Conservation (phyloP, 2,113 vertebrate genomes). For the Sylvia atricapilla region DNA sequence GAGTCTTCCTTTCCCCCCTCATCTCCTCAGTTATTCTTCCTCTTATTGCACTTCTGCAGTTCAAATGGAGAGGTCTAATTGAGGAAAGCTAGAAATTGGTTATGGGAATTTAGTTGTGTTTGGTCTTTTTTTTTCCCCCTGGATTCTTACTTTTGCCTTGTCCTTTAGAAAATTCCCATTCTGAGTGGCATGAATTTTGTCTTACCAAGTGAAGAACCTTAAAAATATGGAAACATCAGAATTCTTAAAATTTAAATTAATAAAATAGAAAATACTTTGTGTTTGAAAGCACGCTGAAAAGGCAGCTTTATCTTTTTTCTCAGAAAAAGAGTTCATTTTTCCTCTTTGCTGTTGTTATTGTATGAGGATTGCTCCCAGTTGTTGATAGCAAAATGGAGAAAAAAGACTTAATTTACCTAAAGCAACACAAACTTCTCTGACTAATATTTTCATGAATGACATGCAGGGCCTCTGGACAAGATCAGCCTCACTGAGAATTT, state of each 20-base stretch:
- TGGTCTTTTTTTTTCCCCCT: background rate
- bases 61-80: background rate
- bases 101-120: background rate
- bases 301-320: background rate
- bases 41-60: background rate
- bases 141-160: background rate
- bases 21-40: background rate
- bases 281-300: background rate
- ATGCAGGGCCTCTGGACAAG: background rate
- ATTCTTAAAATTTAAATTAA: background rate
- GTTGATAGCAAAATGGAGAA: background rate
- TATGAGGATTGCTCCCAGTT: background rate
- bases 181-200: background rate
- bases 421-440: background rate
- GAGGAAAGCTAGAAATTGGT: background rate
- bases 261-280: background rate
- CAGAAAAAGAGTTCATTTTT: background rate
- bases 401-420: background rate
- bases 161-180: constrained; percentile 33
- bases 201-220: background rate
- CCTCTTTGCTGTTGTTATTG: background rate
- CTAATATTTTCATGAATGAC: background rate
- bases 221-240: background rate
- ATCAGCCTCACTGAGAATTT: background rate
- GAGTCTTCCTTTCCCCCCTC: background rate